Base-by-base conservation (phyloP, 2,797 vertebrate genomes). In the Pelochelys cantorii region DNA sequence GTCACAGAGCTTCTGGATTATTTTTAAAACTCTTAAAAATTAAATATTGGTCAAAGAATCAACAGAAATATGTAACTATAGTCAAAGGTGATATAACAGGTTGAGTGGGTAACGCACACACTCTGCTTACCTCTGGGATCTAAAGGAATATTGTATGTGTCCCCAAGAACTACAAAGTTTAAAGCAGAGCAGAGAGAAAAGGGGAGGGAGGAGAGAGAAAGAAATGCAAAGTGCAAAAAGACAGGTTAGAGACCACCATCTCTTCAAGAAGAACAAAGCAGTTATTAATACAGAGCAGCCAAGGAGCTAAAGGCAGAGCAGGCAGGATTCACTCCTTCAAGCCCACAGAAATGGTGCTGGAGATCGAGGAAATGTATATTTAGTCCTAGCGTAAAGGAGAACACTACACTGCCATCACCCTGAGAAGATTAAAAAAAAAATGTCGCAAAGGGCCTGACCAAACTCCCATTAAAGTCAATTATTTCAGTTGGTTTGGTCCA, bases 121-220 rank as follows among this genome's bases (percentile, higher is more conserved):
- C 79, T 84, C 96, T 95, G 98, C 99, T 99, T 99, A 99, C 99
- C 99, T 99, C 99, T 99, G 98, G 98, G 99, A 98, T 99, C 99
- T 99, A 99, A 99, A 98, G 99, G 99, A 97, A 99, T 99, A 99
- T 99, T 99, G 99, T 99, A 99, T 99, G 99, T 99, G 99, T 99
- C 99, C 98, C 99, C 99, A 98, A 99, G 99, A 96, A 99, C 99
- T 99, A 99, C 96, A 98, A 95, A 98, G 97, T 98, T 98, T 98
- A 97, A 98, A 97, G 98, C 98, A 98, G 96, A 98, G 98, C 97
- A 97, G 96, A 98, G 95, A 97, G 97, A 98, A 97, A 98, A 95
- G 97, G 97, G 95, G 81, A 95, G 93, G 95, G 98, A 92, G 90
- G 84, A 97, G 82, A 97, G 93, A 97, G 92, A 97, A 96, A 98